A percentile compares a stretch with the other conserved stretches of the same genome.
Evolutionary conservation across 2,797 vertebrate genomes (phyloP).

Genomic region (Acanthurus leucopareius): DNA sequence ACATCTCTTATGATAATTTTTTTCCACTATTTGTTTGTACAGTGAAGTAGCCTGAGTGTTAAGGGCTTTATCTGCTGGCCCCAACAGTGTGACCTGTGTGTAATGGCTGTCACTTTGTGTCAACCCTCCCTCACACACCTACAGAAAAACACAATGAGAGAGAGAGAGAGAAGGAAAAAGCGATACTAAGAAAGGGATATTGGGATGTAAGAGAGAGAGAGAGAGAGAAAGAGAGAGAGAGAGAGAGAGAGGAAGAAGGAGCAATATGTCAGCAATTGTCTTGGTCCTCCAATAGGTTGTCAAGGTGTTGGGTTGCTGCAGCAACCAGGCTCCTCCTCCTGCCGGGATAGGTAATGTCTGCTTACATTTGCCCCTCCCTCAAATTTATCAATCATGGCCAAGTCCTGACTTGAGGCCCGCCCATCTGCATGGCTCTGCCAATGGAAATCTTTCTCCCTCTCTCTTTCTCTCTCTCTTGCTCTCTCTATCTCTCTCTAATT

Average conservation of each 20-base stretch:
- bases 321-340: conserved; percentile 84
- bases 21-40: background rate
- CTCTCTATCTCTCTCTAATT: too few species aligned
- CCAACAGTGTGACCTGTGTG: conserved; percentile 22
- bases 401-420: conserved; percentile 84
- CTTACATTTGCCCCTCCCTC: conserved; percentile 91
- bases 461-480: conserved; percentile 3
- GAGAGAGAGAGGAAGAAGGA: too few species aligned
- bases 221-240: conserved; percentile 45
- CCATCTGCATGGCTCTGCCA: conserved; percentile 89
- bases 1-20: background rate
- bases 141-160: conserved; percentile 1
- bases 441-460: conserved; percentile 60
- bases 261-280: conserved; percentile 81
- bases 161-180: background rate
- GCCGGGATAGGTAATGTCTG: conserved; percentile 90
- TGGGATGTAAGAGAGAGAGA: background rate
- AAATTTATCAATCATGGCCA: conserved; percentile 92
- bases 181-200: conserved; percentile 10
- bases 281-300: conserved; percentile 68
- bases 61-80: conserved; percentile 33
- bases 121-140: conserved; percentile 16
- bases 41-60: background rate
- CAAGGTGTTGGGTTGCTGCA: conserved; percentile 72
- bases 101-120: conserved; percentile 35